Percentiles rank a stretch among this genome's conserved stretches.
Conservation (phyloP, 1,140 invertebrate species). For the Diorhabda sublineata region DNA sequence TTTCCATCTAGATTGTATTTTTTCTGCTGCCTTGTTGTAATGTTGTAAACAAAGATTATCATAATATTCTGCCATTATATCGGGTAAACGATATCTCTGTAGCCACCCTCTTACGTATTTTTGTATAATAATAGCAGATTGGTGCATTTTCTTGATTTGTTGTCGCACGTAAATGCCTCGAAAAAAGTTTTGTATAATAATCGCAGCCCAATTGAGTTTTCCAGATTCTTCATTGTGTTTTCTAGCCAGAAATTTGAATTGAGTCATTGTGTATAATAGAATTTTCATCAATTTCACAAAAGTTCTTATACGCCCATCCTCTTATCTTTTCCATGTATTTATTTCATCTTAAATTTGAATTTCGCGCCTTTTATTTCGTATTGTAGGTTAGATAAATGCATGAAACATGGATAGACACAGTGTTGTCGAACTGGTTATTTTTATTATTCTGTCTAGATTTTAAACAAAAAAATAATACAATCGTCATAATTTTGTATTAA, state of each 20-base stretch:
- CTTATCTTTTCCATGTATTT: too few species aligned
- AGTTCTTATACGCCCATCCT: too few species aligned
- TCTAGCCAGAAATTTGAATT: background rate
- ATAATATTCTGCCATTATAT: constrained; percentile 22
- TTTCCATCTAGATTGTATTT: constrained; percentile 30
- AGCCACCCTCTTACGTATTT: constrained; percentile 31
- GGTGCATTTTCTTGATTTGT: constrained; percentile 14
- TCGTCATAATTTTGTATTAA: too few species aligned
- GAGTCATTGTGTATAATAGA: background rate
- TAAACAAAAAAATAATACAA: too few species aligned
- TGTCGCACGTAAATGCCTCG: constrained; percentile 19
- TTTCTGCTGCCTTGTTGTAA: constrained; percentile 27
- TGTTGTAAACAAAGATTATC: constrained; percentile 21
- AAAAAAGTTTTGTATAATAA: constrained; percentile 26
- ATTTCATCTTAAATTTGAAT: too few species aligned
- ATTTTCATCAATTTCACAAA: too few species aligned
- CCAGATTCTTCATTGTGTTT: constrained; percentile 7
- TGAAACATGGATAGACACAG: too few species aligned
- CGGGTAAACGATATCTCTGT: constrained; percentile 26
- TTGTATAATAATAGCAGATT: constrained; percentile 25
- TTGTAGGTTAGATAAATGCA: too few species aligned
- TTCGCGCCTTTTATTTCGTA: too few species aligned
- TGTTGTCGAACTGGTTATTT: too few species aligned
- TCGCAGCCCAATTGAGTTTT: constrained; percentile 25
- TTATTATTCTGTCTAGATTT: too few species aligned